Evolutionary conservation across 2,888 invertebrate genomes (phyloP).

Genomic region (Craniophora ligustri): DNA sequence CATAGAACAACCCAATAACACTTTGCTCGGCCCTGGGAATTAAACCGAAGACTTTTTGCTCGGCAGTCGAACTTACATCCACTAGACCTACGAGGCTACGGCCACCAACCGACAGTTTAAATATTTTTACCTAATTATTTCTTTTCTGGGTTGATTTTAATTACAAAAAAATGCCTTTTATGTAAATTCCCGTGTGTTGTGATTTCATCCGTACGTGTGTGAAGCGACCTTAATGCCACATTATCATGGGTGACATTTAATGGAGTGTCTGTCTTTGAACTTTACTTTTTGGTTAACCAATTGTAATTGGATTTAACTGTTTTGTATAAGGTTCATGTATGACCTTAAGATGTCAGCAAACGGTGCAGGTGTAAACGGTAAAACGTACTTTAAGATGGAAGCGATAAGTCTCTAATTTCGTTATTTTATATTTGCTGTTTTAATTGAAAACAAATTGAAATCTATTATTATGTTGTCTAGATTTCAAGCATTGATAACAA

Average conservation of each 20-base stretch:
- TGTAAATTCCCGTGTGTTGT: background rate
- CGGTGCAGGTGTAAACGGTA: constrained; percentile 3
- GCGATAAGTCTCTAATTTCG: constrained; percentile 11
- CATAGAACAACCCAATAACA: too few species aligned
- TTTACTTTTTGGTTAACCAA: constrained; percentile 59
- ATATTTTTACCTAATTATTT: too few species aligned
- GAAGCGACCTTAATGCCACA: constrained; percentile 39
- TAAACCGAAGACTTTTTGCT: too few species aligned
- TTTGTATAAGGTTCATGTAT: constrained; percentile 42
- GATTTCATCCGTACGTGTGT: constrained; percentile 23
- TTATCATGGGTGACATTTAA: constrained; percentile 52
- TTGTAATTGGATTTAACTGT: constrained; percentile 49
- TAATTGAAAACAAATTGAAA: background rate
- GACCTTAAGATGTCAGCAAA: constrained; percentile 36
- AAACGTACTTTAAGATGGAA: constrained; percentile 12
- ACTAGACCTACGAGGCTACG: too few species aligned
- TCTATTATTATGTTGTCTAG: too few species aligned
- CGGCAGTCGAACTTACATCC: too few species aligned
- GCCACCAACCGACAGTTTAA: too few species aligned
- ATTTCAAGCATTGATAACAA: too few species aligned
- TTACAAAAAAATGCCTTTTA: constrained; percentile 9
- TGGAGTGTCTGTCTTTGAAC: constrained; percentile 64
- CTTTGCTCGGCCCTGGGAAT: too few species aligned
- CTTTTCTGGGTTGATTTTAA: background rate
- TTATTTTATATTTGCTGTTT: background rate